Percentiles rank a stretch among this genome's conserved stretches.
These are phyloP conservation scores for Python bivittatus DNA, from an alignment of 2,113 vertebrate genomes.

Conservation along the genomic window DNA sequence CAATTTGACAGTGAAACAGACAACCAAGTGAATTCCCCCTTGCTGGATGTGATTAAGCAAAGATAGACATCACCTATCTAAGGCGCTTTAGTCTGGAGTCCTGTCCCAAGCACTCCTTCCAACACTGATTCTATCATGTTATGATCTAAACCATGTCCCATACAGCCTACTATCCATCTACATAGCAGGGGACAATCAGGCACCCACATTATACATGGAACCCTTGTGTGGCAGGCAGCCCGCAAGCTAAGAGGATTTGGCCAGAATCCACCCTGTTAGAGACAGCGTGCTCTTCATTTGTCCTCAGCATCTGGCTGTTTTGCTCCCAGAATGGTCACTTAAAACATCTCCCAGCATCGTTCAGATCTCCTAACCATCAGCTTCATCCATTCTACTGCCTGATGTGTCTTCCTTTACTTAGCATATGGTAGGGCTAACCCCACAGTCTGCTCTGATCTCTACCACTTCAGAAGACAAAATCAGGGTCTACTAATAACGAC, in stretches of 20 bases:
- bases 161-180: not conserved
- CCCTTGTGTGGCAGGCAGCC: not conserved
- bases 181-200: not conserved
- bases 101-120: not conserved
- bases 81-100: not conserved
- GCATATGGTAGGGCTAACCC: not conserved
- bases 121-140: no score
- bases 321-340: not conserved
- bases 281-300: not conserved
- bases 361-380: not conserved
- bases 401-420: not conserved
- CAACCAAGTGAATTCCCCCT: no score
- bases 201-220: not conserved
- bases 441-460: not conserved
- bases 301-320: not conserved
- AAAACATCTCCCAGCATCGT: not conserved
- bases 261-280: no score
- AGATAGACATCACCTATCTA: not conserved
- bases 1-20: no score
- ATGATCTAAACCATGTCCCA: not conserved
- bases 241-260: no score
- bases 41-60: not conserved
- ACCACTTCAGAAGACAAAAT: not conserved
- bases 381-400: not conserved
- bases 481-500: no score